Percentiles rank a stretch among this genome's conserved stretches.
phyloP scores from a whole-genome alignment of 1,140 invertebrate species.

The Homarus americanus region DNA sequence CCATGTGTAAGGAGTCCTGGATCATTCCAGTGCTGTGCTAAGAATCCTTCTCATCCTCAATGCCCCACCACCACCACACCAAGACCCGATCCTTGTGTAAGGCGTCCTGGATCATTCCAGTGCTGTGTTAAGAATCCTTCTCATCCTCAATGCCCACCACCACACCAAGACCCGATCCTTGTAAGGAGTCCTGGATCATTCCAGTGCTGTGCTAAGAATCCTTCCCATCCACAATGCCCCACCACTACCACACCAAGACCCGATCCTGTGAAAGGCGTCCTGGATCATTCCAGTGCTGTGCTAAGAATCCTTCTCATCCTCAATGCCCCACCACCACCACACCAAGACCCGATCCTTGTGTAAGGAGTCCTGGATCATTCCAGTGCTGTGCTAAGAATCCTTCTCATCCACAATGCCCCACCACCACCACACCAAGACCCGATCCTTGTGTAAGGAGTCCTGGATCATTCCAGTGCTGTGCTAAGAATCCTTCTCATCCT shows the following conservation, averaged over 20 bases:
- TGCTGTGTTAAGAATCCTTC: constrained; percentile 38
- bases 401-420: constrained; percentile 13
- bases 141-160: constrained; percentile 42
- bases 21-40: not conserved
- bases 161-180: not conserved
- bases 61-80: constrained; percentile 22
- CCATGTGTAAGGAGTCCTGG: constrained; percentile 22
- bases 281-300: constrained; percentile 35
- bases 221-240: constrained; percentile 31
- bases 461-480: constrained; percentile 30
- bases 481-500: constrained; percentile 21
- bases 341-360: not conserved
- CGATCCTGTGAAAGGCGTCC: constrained; percentile 40
- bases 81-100: constrained; percentile 35
- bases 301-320: constrained; percentile 38
- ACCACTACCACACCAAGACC: constrained; percentile 29
- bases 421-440: constrained; percentile 27
- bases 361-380: constrained; percentile 3
- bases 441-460: constrained; percentile 38
- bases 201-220: constrained; percentile 57
- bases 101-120: constrained; percentile 14
- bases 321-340: constrained; percentile 43
- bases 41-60: constrained; percentile 35
- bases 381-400: constrained; percentile 25
- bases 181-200: constrained; percentile 48